A percentile compares a stretch with the other conserved stretches of the same genome.
Conservation (phyloP, 2,797 vertebrate species). For the Crocodylus rhombifer region DNA sequence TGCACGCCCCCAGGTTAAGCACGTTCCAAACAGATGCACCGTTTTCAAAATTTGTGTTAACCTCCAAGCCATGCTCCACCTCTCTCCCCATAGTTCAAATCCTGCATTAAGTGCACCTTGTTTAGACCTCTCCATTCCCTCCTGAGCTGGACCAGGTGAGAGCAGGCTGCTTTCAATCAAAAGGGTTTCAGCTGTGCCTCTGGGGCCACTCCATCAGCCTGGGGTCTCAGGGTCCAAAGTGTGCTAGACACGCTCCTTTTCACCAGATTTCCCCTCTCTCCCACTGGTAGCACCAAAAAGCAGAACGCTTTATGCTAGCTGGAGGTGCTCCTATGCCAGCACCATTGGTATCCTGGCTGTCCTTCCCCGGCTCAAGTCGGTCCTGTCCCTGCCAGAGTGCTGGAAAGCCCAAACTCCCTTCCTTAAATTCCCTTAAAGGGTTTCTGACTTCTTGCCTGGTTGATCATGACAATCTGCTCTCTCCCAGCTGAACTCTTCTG, state of each 20-base stretch:
- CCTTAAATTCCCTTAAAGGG: background rate
- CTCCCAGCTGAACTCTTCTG: no score
- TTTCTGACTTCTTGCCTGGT: background rate
- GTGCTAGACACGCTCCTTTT: background rate
- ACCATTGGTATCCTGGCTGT: background rate
- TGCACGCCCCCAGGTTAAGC: no score
- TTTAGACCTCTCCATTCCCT: background rate
- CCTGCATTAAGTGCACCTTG: background rate
- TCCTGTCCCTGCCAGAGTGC: background rate
- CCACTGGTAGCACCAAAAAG: background rate
- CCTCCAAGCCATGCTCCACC: no score
- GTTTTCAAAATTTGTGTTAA: no score
- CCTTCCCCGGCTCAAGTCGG: background rate
- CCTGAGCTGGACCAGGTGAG: fast-evolving
- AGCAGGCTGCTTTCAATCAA: background rate
- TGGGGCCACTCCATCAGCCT: background rate
- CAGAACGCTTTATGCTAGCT: background rate
- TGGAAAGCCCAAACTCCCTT: background rate
- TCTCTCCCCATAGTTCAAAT: no score
- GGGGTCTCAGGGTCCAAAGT: background rate
- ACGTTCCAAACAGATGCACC: no score
- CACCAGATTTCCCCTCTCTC: background rate
- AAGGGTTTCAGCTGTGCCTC: background rate
- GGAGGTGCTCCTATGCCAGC: background rate
- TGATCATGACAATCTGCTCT: background rate